Evolutionary conservation across 2,113 vertebrate genomes (phyloP), one percentile per base, ranked within the genome.

Genomic region (Seriola aureovittata): DNA sequence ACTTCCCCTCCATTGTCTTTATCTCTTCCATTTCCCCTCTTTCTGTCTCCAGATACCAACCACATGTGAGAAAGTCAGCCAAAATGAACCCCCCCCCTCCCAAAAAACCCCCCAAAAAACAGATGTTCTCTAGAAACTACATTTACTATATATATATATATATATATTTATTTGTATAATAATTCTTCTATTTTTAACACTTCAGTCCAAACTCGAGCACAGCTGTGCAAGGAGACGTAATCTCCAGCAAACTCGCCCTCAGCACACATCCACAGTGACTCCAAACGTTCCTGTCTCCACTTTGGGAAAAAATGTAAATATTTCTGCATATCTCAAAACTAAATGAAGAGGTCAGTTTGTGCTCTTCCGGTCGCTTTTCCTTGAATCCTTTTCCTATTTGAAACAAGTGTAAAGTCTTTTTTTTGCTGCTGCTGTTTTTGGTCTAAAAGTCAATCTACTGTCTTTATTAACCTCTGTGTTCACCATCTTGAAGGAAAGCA

Each of bases 291-390:
- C 66, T 58, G 64, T 84, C 82, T 90, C 85, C 88, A 85, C 88
- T 92, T 86, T 78, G 73, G 58, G 50, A 59, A 95, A 93, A 93
- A 86, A 94, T 93, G 93, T 95, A 92, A 95, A 94, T 93, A 94
- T 95, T 94, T 94, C 91, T 85, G 65, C 71, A 68, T 84, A 85
- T 87, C 76, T 84, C 55, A 57, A 85, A 91, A 81, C 77, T 58
- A 91, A 82, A 92, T 85, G 82, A 89, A 89, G 91, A 91, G 75
- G 72, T 70, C 14, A 23, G 9, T 63, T 82, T 38, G 57, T 65
- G 58, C 74, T 69, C 29, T 29, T 29, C 2, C 29, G 29, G 29
- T 29, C 29, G 29, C 29, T 29, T 29, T 79, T 72, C 38, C 71
- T 71, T 16, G 12, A 86, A 63, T 32, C 46, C 50, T 42, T 29